phyloP scores from a whole-genome alignment of 2,113 vertebrate species.

The Rutilus rutilus region DNA sequence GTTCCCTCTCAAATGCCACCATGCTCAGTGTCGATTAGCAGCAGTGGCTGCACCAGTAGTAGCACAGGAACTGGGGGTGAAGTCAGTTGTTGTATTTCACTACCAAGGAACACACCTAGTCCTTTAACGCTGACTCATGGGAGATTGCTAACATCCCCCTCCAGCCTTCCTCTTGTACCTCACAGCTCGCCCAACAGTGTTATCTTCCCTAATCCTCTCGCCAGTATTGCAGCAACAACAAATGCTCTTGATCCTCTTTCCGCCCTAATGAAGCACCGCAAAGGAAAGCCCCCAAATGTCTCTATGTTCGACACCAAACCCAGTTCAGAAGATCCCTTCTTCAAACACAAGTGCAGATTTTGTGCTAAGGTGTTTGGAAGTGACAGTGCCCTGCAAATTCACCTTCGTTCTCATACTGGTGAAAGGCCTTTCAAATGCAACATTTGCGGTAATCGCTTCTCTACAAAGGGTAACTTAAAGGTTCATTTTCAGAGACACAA shows the following conservation, averaged over 20 bases:
- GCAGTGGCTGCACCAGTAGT: constrained; percentile 66
- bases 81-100: constrained; percentile 71
- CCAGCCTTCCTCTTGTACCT: constrained; percentile 94
- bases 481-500: constrained; percentile 99
- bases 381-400: constrained; percentile 97
- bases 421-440: constrained; percentile 99
- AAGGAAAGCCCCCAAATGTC: constrained; percentile 97
- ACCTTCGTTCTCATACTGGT: constrained; percentile 96
- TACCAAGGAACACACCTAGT: constrained; percentile 83
- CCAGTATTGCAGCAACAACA: constrained; percentile 96
- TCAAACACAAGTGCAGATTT: constrained; percentile 98
- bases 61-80: constrained; percentile 60
- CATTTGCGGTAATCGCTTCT: constrained; percentile 98
- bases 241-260: constrained; percentile 97
- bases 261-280: constrained; percentile 95
- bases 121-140: constrained; percentile 84
- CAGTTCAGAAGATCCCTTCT: constrained; percentile 96
- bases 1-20: constrained; percentile 79
- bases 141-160: constrained; percentile 83
- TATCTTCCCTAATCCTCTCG: constrained; percentile 97
- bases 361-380: constrained; percentile 99
- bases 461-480: constrained; percentile 98
- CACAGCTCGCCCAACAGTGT: constrained; percentile 93
- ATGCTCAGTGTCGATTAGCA: constrained; percentile 63
- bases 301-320: constrained; percentile 97